phyloP scores from a whole-genome alignment of 2,797 vertebrate genomes.

The Acanthurus lineatus region DNA sequence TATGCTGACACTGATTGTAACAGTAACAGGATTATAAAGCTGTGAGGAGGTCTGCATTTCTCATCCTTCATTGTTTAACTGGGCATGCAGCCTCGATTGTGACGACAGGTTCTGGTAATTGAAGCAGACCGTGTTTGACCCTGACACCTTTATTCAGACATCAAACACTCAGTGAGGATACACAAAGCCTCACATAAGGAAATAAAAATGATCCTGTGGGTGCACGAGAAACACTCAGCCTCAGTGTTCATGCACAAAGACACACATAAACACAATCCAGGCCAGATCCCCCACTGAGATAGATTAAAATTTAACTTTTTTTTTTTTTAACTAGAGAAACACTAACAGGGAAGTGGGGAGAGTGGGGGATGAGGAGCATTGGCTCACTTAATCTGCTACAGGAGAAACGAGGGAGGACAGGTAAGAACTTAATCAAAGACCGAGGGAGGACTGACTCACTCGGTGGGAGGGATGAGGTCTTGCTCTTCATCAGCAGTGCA shows the following conservation, averaged over 20 bases:
- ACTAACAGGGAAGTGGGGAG: constrained; percentile 33
- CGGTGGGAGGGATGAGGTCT: constrained; percentile 80
- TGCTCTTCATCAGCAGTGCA: constrained; percentile 80
- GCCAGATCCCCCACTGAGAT: constrained; percentile 66
- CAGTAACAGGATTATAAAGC: constrained; percentile 25
- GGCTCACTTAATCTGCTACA: constrained; percentile 58
- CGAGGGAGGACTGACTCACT: constrained; percentile 77
- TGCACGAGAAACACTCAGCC: constrained; percentile 23
- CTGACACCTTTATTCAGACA: constrained; percentile 37
- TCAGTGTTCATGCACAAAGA: constrained; percentile 37
- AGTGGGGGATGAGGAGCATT: constrained; percentile 27
- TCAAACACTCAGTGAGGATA: constrained; percentile 24
- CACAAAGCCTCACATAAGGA: neutral
- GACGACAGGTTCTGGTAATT: constrained; percentile 22
- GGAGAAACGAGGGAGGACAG: constrained; percentile 62
- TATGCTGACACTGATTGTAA: constrained; percentile 10
- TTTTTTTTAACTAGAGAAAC: constrained; percentile 18
- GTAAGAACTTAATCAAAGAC: constrained; percentile 62
- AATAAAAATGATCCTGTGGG: constrained; percentile 12
- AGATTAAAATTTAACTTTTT: constrained; percentile 77
- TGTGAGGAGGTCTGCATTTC: constrained; percentile 31
- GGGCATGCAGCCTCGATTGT: constrained; percentile 12
- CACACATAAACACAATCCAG: constrained; percentile 50
- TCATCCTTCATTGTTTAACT: constrained; percentile 31
- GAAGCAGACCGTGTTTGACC: constrained; percentile 6